Base-by-base conservation (phyloP, 2,113 vertebrate genomes). In the Oxyruncus cristatus region DNA sequence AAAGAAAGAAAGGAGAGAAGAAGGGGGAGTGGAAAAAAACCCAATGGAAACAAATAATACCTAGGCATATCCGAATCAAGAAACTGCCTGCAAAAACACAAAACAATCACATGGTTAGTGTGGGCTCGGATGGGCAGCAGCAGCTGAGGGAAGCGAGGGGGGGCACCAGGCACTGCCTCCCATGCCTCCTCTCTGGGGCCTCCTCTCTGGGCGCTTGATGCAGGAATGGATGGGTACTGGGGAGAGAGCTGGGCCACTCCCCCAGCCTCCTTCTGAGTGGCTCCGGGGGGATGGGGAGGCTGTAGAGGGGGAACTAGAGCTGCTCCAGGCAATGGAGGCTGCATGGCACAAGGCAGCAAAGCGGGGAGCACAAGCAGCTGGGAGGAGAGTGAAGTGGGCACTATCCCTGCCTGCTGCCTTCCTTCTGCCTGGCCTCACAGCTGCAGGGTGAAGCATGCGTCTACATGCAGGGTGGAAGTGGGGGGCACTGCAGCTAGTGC, bases 1-100 rank as follows among this genome's bases (percentile, higher is more conserved):
- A 94, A 94, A 94, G 87, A 96, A 87, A 84, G 53, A 59, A 87
- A 87, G 49, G 52, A 94, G 80, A 59, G 70, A 89, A 75, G 78
- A 89, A 78, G 63, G 35, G 27, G 15, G 39, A 75, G 91, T 95
- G 66, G 86, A 90, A 95, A 97, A 95, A 87, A 98, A 95, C 50
- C 50, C 95, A 97, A 83, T 93, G 97, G 97, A 97, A 97, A 97
- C 97, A 97, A 96, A 97, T 99, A 98, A 98, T 99, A 99, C 99
- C 99, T 99, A 99, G 99, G 99, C 98, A 99, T 99, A 99, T 99
- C 99, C 98, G 99, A 99, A 99, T 99, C 99, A 99, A 99, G 99
- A 99, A 99, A 99, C 98, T 99, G 99, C 99, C 99, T 99, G 99
- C 97, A 87, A 98, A 99, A 99, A 99, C 98, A 99, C 98, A 99